Evolutionary conservation across 1,140 invertebrate genomes (phyloP).

Genomic region (Sesamia nonagrioides): DNA sequence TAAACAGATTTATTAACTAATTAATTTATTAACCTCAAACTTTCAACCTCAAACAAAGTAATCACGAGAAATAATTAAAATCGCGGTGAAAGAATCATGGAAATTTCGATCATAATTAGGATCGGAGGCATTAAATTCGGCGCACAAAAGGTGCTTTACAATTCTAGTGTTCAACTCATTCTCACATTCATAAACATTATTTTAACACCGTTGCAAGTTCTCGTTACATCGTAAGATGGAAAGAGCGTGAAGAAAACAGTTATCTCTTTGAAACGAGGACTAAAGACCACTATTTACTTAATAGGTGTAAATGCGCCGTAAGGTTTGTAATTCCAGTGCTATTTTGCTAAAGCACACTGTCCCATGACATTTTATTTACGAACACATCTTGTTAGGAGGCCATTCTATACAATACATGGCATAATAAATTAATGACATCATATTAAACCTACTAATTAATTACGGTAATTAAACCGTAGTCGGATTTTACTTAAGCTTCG

Average conservation of each 20-base stretch:
- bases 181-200: not conserved
- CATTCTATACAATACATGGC: not conserved
- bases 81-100: no score
- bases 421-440: not conserved
- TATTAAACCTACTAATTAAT: no score
- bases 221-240: not conserved
- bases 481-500: no score
- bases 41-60: no score
- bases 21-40: no score
- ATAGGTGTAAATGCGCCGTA: not conserved
- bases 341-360: slow-evolving; percentile 22
- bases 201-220: slow-evolving; percentile 12
- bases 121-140: no score
- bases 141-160: no score
- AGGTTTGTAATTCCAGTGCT: not conserved
- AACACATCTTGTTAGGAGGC: slow-evolving; percentile 1
- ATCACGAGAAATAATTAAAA: no score
- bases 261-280: not conserved
- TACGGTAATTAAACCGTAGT: no score
- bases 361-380: not conserved
- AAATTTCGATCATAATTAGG: no score
- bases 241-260: not conserved
- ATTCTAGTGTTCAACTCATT: not conserved
- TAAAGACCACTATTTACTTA: not conserved
- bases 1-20: not conserved